Base-by-base conservation (phyloP, 2,797 vertebrate species). In the Eleutherodactylus coqui region DNA sequence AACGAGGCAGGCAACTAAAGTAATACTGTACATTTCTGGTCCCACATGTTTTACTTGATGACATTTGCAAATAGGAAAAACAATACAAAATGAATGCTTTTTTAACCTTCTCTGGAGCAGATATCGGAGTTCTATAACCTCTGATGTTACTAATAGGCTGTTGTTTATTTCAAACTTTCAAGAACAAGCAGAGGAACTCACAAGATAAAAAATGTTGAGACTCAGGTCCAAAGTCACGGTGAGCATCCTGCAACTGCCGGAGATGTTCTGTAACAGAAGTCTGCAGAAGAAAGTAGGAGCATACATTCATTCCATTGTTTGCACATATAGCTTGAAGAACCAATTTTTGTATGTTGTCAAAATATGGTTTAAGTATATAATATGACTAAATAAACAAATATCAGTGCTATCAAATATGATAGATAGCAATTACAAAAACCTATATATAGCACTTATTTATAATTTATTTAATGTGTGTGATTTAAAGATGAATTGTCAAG, bases 121-220 rank as follows among this genome's bases (percentile, higher is more conserved):
- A 58, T 58, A n/a, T 58, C 1, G 27, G 4, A 7, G 21, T 6
- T 55, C 24, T 5, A 60, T 60, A 60, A 27, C 4, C 24, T 11
- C 58, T 13, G 0, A 27, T 29, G 13, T 29, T 29, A 29, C 10
- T 60, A 14, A 3, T 60, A 5, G n/a, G 27, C 11, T 60, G n/a
- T 60, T 60, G 58, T 11, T 60, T 1, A 64, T 16, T 64, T 64
- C 8, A 64, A 29, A 24, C 4, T 5, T 60, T 60, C 3, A 36
- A 36, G 38, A 62, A n/a, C 34, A 73, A 64, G 5, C 55, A 45
- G 32, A 43, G 21, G 13, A 69, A 93, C 97, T 90, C 96, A 99
- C 98, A 97, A 89, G 97, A 98, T 11, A 99, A 96, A 90, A 99
- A 99, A 92, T 99, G 97, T 90, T 99, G 98, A 81, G 98, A 99